Evolutionary conservation across 2,888 invertebrate genomes (phyloP).

Genomic region (Eupithecia tripunctaria): DNA sequence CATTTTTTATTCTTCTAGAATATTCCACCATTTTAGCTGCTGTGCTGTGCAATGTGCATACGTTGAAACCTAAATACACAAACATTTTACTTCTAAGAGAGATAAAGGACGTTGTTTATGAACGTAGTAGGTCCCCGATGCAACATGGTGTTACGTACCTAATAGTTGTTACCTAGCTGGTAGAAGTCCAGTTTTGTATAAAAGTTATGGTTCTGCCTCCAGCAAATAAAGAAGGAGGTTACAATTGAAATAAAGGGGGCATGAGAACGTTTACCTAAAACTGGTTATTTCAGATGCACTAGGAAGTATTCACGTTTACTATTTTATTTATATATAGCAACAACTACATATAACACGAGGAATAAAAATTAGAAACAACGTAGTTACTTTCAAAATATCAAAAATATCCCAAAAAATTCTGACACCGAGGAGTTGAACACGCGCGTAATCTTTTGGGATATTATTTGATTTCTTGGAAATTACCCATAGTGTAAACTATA

Average conservation of each 20-base stretch:
- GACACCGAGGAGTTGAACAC: too few species aligned
- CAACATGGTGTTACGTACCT: slow-evolving; percentile 12
- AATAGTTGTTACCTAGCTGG: background rate
- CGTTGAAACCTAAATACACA: background rate
- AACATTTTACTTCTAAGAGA: slow-evolving; percentile 7
- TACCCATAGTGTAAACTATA: too few species aligned
- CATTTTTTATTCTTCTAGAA: background rate
- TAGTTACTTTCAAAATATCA: too few species aligned
- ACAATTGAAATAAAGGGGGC: background rate
- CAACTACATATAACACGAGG: too few species aligned
- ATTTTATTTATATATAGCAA: too few species aligned
- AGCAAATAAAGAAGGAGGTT: background rate
- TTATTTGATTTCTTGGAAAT: too few species aligned
- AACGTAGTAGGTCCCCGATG: background rate
- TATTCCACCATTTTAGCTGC: background rate
- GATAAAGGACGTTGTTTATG: slow-evolving; percentile 1
- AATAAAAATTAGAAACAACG: too few species aligned
- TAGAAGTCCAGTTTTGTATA: background rate
- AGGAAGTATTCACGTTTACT: too few species aligned
- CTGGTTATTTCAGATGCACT: too few species aligned
- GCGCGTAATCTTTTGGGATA: too few species aligned
- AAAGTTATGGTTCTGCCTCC: background rate
- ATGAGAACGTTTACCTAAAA: background rate
- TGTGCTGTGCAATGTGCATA: background rate
- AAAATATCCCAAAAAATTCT: too few species aligned